phyloP scores from a whole-genome alignment of 2,113 vertebrate genomes.

The Pleuronectes platessa region DNA sequence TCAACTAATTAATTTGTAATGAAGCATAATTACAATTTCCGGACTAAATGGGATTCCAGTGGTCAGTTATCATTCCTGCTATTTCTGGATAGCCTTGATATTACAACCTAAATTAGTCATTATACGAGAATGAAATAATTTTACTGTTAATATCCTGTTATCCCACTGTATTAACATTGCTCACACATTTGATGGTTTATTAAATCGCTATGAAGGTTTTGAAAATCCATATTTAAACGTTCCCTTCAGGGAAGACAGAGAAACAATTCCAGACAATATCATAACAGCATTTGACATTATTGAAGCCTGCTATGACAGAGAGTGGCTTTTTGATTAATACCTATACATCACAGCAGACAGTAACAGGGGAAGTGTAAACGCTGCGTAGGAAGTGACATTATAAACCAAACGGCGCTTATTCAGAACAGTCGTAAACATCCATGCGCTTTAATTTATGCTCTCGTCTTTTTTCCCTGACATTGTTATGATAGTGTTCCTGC shows the following conservation, averaged over 20 bases:
- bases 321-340: background rate
- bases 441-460: slow-evolving; percentile 5
- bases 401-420: background rate
- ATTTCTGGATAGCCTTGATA: too few relatives aligned
- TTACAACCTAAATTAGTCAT: too few relatives aligned
- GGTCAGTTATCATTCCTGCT: too few relatives aligned
- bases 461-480: background rate
- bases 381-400: background rate
- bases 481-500: background rate
- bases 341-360: background rate
- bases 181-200: background rate
- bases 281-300: background rate
- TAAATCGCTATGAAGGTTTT: background rate
- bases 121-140: too few relatives aligned
- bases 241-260: background rate
- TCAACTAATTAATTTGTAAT: too few relatives aligned
- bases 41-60: too few relatives aligned
- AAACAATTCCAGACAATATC: background rate
- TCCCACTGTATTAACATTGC: too few relatives aligned
- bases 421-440: slow-evolving; percentile 10
- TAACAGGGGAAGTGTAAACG: background rate
- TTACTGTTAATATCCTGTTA: too few relatives aligned
- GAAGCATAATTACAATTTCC: too few relatives aligned
- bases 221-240: background rate
- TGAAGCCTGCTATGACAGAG: background rate